Evolutionary conservation across 1,140 invertebrate genomes (phyloP).

Genomic region (Colletes latitarsis): DNA sequence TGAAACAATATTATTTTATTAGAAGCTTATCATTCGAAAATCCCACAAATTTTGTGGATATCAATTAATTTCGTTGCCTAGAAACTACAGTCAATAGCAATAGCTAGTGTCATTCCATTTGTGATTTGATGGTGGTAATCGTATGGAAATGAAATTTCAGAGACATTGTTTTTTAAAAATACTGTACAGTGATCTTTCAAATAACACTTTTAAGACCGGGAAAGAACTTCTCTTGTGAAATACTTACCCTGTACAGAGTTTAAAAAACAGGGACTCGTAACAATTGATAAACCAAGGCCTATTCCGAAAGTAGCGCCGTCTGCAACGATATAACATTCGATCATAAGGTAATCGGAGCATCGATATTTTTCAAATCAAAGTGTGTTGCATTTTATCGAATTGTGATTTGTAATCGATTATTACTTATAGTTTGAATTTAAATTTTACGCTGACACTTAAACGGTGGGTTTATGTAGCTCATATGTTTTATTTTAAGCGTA

Average conservation of each 20-base stretch:
- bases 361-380: neutral
- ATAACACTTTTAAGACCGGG: neutral
- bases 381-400: no score
- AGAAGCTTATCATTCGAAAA: neutral
- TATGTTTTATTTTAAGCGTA: neutral
- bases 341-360: neutral
- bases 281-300: neutral
- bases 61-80: conserved; percentile 74
- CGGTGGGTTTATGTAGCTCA: no score
- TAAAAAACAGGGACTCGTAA: neutral
- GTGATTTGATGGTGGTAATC: neutral
- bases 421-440: neutral
- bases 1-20: neutral
- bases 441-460: neutral
- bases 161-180: neutral
- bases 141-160: neutral
- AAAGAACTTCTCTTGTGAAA: no score
- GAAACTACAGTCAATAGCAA: conserved; percentile 68
- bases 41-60: conserved; percentile 34
- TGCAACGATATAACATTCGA: neutral
- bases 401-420: neutral
- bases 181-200: neutral
- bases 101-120: neutral
- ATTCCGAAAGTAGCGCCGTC: conserved; percentile 35
- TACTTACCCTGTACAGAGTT: conserved; percentile 9